Evolutionary conservation across 2,797 vertebrate species (phyloP).

Genomic region (Callimico goeldii): DNA sequence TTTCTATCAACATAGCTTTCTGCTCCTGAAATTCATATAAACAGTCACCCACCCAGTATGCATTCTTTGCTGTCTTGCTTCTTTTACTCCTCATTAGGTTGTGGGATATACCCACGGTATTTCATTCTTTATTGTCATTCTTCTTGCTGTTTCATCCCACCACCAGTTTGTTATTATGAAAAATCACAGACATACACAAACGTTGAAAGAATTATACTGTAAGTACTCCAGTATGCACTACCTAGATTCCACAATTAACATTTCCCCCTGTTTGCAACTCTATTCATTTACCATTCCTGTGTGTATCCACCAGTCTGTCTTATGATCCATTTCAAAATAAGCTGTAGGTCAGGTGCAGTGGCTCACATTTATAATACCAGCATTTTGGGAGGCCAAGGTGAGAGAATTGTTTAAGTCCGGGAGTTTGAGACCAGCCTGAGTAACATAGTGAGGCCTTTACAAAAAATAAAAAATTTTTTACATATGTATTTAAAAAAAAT

Average conservation of each 20-base stretch:
- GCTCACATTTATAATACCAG: background rate
- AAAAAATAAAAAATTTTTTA: background rate
- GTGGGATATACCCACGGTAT: background rate
- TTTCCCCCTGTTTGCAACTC: background rate
- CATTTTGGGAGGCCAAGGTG: background rate
- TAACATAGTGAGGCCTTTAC: background rate
- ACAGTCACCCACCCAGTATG: accelerated
- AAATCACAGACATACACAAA: background rate
- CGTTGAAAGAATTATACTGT: background rate
- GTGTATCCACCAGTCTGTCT: background rate
- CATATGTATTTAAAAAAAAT: too few species aligned
- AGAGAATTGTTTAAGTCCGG: background rate
- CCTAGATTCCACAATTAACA: background rate
- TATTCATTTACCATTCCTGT: background rate
- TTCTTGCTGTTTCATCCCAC: background rate
- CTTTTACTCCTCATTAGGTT: background rate
- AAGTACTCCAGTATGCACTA: accelerated
- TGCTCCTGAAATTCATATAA: background rate
- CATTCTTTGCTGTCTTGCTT: background rate
- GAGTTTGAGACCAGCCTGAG: background rate
- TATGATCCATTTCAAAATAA: background rate
- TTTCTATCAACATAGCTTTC: background rate
- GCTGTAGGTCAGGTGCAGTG: background rate
- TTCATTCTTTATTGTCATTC: background rate
- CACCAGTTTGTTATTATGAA: background rate